Base-by-base conservation (phyloP, 2,888 invertebrate genomes). In the Microplitis manilae region DNA sequence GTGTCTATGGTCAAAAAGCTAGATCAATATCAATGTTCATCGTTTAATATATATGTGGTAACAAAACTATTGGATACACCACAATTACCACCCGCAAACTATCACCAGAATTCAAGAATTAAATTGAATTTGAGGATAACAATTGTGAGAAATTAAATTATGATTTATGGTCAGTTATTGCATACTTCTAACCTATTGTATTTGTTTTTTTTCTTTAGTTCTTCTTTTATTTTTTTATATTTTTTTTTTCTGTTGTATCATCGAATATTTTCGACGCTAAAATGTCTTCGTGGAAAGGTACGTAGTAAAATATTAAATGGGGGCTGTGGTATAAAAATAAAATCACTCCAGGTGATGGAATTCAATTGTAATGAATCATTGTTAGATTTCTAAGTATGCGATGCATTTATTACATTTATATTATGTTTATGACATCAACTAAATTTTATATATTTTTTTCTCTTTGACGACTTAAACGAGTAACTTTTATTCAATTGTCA, bases 41-140 rank as follows among this genome's bases (percentile, higher is more conserved):
- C 30, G 30, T 2, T 30, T 4, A 30, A 30, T 30, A 30, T 50
- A n/a, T 70, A 40, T 70, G n/a, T 59, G 9, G 20, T 9, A 59
- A 6, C 15, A 50, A 30, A 59, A 59, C 9, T 40, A 60, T 40
- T 70, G 17, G 41, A 13, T 30, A 13, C 30, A 41, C 70, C 70
- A 59, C 70, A 70, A 70, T 20, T 20, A 20, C 60, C 20, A 70
- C 50, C 41, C 70, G 70, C 50, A 59, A 59, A 50, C 41, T 70
- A 30, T 70, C 70, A 70, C 70, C 20, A 17, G 13, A 59, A 30
- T 59, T 9, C 20, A 59, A 50, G 50, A 50, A 50, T 7, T 50
- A 8, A 50, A 13, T 50, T 50, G 50, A 50, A 50, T 50, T 13
- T 5, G 50, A 50, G 50, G 50, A 50, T 50, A 50, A 50, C 9